Conservation (phyloP, 2,113 vertebrate species). For the Prietella phreatophila region DNA sequence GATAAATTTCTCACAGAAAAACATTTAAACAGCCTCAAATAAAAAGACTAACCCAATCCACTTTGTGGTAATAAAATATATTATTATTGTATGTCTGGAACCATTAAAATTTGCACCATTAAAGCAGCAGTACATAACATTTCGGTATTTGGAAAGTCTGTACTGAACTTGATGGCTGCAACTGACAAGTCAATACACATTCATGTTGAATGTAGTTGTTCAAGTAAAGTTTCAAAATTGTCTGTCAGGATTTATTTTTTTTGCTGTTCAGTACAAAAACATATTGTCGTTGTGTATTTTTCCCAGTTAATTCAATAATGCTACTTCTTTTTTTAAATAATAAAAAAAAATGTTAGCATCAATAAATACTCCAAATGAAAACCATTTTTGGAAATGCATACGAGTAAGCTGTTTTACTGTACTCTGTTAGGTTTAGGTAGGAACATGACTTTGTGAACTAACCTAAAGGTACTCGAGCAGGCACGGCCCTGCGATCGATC, state of each 20-base stretch:
- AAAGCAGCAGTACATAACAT: neutral
- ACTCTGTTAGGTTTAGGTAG: neutral
- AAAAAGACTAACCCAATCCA: neutral
- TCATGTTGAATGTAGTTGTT: neutral
- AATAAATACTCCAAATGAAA: neutral
- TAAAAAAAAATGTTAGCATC: neutral
- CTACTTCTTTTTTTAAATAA: neutral
- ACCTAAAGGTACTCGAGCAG: constrained; percentile 86
- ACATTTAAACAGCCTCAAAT: neutral
- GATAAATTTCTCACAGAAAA: neutral
- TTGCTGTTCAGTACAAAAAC: neutral
- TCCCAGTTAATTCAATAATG: neutral
- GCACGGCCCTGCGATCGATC: constrained; percentile 88
- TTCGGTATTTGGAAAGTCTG: neutral
- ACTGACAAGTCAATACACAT: neutral
- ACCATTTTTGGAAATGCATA: neutral
- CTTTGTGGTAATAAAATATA: neutral
- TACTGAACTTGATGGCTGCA: neutral
- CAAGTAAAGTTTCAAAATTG: no score
- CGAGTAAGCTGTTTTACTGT: neutral
- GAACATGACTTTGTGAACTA: neutral
- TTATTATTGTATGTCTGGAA: neutral
- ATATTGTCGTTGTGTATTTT: neutral
- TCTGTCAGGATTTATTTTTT: no score
- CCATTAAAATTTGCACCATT: neutral